Base-by-base conservation (phyloP, 2,797 vertebrate genomes). In the Thunnus albacares region DNA sequence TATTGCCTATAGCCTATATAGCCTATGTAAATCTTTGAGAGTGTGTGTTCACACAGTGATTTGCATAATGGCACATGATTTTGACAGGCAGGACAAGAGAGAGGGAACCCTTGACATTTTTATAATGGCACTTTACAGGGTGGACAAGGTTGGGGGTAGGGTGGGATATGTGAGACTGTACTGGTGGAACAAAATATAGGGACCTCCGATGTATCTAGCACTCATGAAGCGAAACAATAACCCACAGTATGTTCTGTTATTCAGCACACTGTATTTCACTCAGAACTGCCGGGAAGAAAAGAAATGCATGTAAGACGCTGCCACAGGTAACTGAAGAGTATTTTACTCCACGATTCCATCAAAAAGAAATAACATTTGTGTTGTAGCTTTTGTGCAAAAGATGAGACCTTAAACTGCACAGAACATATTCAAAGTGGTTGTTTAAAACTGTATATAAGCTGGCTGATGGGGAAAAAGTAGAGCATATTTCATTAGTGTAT, bases 21-120 rank as follows among this genome's bases (percentile, higher is more conserved):
- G 89, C 78, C 73, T 90, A 89, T 92, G 90, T 90, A 90, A 93
- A 93, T 94, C 84, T 88, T 75, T 26, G 79, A 81, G 83, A 89
- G 84, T 86, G 87, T 90, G 86, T 93, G 91, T 93, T 93, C 92
- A 88, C 88, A 90, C 57, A 47, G 43, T 74, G 82, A 94, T 95
- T 94, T 94, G 91, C 94, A 95, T 95, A 94, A 94, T 94, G 86
- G 87, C 87, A 90, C 90, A 92, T 90, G 92, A 93, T 93, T 94
- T 93, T 94, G 93, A 93, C 87, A 86, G 89, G 87, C 87, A 90
- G 85, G 84, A 75, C 45, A 80, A 84, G 79, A 74, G 77, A 84
- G 83, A 92, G 85, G 86, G 90, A 93, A 86, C 93, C 84, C 89
- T 92, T 93, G 93, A 94, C 93, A 94, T 94, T 94, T 95, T 93